These are phyloP conservation scores for Zonitis immaculata DNA, from an alignment of 2,888 invertebrate genomes.

Conservation along the genomic window DNA sequence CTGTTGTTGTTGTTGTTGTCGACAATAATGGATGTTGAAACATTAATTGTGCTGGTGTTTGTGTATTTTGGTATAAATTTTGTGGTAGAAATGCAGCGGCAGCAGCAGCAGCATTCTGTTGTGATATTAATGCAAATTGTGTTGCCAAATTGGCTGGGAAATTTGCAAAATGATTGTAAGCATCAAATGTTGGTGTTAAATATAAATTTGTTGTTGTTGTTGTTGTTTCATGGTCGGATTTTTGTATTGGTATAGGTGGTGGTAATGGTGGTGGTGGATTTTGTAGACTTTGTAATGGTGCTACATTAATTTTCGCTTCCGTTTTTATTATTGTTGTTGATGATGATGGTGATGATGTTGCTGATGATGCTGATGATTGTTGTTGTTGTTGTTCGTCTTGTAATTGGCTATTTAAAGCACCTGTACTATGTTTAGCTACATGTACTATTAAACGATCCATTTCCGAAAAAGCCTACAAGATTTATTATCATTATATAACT, in stretches of 20 bases:
- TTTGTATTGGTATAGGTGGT: too few relatives aligned
- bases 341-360: conserved; percentile 27
- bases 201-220: conserved; percentile 25
- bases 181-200: conserved; percentile 44
- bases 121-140: conserved; percentile 47
- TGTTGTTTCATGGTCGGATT: conserved; percentile 4
- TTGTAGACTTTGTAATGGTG: conserved; percentile 45
- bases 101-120: conserved; percentile 45
- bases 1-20: conserved; percentile 35
- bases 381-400: conserved; percentile 43
- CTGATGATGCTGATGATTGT: conserved; percentile 15
- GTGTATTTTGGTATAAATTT: conserved; percentile 42
- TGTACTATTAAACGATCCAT: conserved; percentile 64
- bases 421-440: conserved; percentile 64
- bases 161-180: conserved; percentile 45
- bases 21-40: conserved; percentile 45
- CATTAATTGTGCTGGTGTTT: conserved; percentile 44
- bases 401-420: conserved; percentile 52
- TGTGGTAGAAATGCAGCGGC: conserved; percentile 45
- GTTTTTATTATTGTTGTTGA: conserved; percentile 36
- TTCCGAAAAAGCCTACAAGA: conserved; percentile 62
- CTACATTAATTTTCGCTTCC: conserved; percentile 45
- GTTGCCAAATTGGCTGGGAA: conserved; percentile 46
- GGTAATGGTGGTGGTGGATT: conserved; percentile 28
- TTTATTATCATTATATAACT: too few relatives aligned